Evolutionary conservation across 2,888 invertebrate species (phyloP).

Genomic region (Hanleya hanleyi): DNA sequence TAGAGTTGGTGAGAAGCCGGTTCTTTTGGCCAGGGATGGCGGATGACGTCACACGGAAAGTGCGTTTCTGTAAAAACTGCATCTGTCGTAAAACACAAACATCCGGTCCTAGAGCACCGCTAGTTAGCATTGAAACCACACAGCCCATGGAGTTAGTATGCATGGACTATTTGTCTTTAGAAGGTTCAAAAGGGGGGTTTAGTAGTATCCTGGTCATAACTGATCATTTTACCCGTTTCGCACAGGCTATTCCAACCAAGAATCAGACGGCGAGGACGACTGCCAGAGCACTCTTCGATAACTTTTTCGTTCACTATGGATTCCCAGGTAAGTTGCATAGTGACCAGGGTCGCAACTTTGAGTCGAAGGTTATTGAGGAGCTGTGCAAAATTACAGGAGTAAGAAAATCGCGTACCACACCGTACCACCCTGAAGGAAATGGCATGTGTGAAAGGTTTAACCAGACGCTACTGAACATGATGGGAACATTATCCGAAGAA

Average conservation of each 20-base stretch:
- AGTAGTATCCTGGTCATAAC: background rate
- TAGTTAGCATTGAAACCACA: background rate
- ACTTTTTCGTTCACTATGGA: background rate
- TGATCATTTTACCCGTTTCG: background rate
- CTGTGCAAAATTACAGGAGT: background rate
- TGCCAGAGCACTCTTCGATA: background rate
- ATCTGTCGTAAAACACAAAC: background rate
- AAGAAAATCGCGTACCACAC: background rate
- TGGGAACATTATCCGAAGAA: no score
- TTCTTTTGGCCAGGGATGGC: conserved; percentile 25
- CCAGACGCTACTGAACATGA: no score
- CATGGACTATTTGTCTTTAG: background rate
- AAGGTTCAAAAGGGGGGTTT: background rate
- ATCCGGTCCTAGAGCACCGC: background rate
- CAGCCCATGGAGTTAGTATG: background rate
- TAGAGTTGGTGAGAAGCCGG: conserved; percentile 13
- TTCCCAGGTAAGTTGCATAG: background rate
- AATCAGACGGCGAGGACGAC: background rate
- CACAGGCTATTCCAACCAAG: conserved; percentile 1
- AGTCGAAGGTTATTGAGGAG: background rate
- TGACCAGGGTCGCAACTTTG: background rate
- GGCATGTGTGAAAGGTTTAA: background rate
- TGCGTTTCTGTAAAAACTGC: background rate
- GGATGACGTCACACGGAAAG: background rate
- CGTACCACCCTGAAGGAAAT: background rate